Percentiles rank a stretch among this genome's conserved stretches.
These are phyloP conservation scores for Parazoanthus darwini DNA, from an alignment of 92 coral and sea anemone genomes.

Conservation along the genomic window DNA sequence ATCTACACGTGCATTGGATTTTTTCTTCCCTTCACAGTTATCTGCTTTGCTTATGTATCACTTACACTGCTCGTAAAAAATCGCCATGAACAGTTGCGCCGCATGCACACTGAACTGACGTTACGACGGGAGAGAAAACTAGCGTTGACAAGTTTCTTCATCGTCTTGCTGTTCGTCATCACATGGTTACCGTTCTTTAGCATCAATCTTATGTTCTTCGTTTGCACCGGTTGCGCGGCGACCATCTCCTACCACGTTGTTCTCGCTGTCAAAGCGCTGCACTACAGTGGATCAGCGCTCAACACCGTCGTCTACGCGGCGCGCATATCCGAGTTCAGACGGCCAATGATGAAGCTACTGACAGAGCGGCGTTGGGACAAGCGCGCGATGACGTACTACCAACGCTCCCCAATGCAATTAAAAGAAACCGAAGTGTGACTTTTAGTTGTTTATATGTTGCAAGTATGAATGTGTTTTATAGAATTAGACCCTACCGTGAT, in stretches of 20 bases:
- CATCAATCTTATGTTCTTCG: slow-evolving; percentile 62
- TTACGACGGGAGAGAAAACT: slow-evolving; percentile 62
- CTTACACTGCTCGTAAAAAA: slow-evolving; percentile 61
- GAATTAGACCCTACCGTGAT: too few species aligned
- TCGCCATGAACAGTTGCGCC: slow-evolving; percentile 49
- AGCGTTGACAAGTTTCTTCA: slow-evolving; percentile 59
- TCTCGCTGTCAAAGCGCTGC: slow-evolving; percentile 68
- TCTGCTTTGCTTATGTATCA: slow-evolving; percentile 63
- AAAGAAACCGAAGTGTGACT: slow-evolving; percentile 18
- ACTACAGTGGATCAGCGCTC: slow-evolving; percentile 74
- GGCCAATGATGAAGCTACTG: slow-evolving; percentile 62
- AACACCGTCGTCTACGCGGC: slow-evolving; percentile 74
- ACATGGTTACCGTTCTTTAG: slow-evolving; percentile 86
- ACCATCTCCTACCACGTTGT: slow-evolving; percentile 48
- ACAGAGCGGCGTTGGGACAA: slow-evolving; percentile 48
- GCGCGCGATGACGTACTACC: background rate
- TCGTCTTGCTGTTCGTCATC: slow-evolving; percentile 62
- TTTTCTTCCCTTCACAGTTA: slow-evolving; percentile 64
- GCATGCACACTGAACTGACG: slow-evolving; percentile 46
- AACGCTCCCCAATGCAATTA: background rate
- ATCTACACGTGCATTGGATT: slow-evolving; percentile 72
- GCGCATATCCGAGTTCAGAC: slow-evolving; percentile 74
- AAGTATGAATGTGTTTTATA: too few species aligned
- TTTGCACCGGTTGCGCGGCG: slow-evolving; percentile 52
- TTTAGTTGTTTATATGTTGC: too few species aligned